Evolutionary conservation across 2,888 invertebrate species (phyloP).

Genomic region (Carabus problematicus): DNA sequence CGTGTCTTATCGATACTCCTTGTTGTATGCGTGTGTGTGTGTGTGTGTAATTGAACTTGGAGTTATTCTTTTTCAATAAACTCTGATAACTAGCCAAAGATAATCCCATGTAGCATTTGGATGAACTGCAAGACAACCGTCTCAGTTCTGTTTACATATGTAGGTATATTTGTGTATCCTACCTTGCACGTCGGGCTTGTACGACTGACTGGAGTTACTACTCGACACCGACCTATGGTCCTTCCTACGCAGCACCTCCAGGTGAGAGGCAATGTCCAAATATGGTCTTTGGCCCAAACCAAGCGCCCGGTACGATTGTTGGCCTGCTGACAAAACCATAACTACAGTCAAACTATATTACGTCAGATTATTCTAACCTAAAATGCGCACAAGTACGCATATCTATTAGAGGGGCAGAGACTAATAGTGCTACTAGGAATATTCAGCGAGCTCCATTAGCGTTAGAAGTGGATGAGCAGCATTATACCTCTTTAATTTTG

Average conservation of each 20-base stretch:
- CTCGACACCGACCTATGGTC: constrained; percentile 58
- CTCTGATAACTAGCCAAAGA: constrained; percentile 33
- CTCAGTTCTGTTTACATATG: neutral
- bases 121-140: too few species aligned
- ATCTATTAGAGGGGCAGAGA: too few species aligned
- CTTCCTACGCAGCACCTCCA: constrained; percentile 72
- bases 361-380: neutral
- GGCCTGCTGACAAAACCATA: constrained; percentile 49
- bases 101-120: neutral
- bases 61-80: constrained; percentile 35
- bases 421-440: constrained; percentile 52
- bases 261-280: constrained; percentile 68
- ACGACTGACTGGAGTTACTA: constrained; percentile 47
- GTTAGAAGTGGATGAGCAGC: too few species aligned
- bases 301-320: constrained; percentile 74
- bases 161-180: constrained; percentile 18
- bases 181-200: constrained; percentile 48
- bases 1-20: constrained; percentile 31
- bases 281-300: constrained; percentile 77
- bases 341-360: neutral
- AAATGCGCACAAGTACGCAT: neutral
- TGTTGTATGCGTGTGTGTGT: neutral
- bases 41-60: constrained; percentile 29
- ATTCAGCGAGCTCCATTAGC: too few species aligned
- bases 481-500: neutral